These are phyloP conservation scores for Melieria crassipennis DNA, from an alignment of 2,888 invertebrate species.

Conservation along the genomic window DNA sequence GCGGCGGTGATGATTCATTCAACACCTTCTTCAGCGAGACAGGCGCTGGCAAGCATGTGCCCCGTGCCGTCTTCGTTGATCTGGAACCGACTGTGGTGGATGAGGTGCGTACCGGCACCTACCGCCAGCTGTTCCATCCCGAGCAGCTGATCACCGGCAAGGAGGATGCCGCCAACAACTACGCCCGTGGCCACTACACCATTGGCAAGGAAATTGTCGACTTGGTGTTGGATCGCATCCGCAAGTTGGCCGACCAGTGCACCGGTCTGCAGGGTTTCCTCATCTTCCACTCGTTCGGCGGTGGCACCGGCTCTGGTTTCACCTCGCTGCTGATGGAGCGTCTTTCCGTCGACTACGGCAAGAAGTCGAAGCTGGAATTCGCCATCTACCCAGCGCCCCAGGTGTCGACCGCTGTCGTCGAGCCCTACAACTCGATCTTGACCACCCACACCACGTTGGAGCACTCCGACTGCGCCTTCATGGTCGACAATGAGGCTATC, in stretches of 20 bases:
- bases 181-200: slow-evolving; percentile 93
- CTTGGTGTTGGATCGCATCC: slow-evolving; percentile 80
- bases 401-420: slow-evolving; percentile 83
- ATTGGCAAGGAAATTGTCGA: slow-evolving; percentile 91
- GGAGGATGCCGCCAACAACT: slow-evolving; percentile 94
- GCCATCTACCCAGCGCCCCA: slow-evolving; percentile 95
- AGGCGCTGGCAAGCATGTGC: slow-evolving; percentile 82
- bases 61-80: slow-evolving; percentile 89
- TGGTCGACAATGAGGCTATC: slow-evolving; percentile 92
- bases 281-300: slow-evolving; percentile 93
- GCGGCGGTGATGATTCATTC: slow-evolving; percentile 80
- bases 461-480: slow-evolving; percentile 90
- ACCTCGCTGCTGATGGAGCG: slow-evolving; percentile 93
- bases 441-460: slow-evolving; percentile 90
- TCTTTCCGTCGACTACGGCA: slow-evolving; percentile 91
- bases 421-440: slow-evolving; percentile 92
- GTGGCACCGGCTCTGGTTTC: slow-evolving; percentile 91
- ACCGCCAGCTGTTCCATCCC: slow-evolving; percentile 87
- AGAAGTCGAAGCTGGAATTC: slow-evolving; percentile 93
- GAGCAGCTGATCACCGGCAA: slow-evolving; percentile 93
- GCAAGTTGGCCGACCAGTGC: slow-evolving; percentile 87
- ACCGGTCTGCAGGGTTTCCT: slow-evolving; percentile 88
- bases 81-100: slow-evolving; percentile 93
- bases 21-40: slow-evolving; percentile 84
- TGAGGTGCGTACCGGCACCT: slow-evolving; percentile 84